phyloP scores from a whole-genome alignment of 2,113 vertebrate species.

The Maccullochella peelii region DNA sequence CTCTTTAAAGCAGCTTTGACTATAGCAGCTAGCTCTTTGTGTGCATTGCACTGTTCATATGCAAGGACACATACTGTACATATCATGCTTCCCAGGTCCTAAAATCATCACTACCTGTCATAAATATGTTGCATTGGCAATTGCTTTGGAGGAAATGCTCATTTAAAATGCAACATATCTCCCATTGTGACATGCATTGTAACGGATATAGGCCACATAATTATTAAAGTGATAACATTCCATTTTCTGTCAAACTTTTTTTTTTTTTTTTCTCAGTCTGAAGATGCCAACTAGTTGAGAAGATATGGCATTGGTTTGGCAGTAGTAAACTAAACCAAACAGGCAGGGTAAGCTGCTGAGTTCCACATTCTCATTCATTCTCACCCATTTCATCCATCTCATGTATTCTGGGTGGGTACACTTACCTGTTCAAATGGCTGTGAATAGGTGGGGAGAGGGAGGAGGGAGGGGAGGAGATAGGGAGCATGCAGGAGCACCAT shows the following conservation, averaged over 20 bases:
- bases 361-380: constrained; percentile 59
- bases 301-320: constrained; percentile 76
- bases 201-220: not conserved
- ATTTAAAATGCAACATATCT: constrained; percentile 65
- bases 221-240: constrained; percentile 46
- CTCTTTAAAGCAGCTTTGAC: constrained; percentile 27
- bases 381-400: constrained; percentile 39
- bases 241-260: constrained; percentile 1
- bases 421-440: constrained; percentile 75
- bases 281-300: constrained; percentile 72
- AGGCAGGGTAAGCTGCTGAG: constrained; percentile 60
- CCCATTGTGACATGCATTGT: constrained; percentile 59
- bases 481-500: constrained; percentile 72
- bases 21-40: constrained; percentile 18
- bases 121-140: constrained; percentile 42
- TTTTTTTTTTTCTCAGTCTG: constrained; percentile 31
- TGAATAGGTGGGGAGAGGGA: not conserved
- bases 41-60: constrained; percentile 47
- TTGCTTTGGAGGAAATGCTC: constrained; percentile 1
- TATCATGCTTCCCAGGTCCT: constrained; percentile 63
- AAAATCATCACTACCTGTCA: constrained; percentile 1
- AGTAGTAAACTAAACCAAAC: constrained; percentile 62
- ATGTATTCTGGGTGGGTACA: constrained; percentile 35
- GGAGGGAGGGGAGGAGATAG: not conserved
- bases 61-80: constrained; percentile 35